These are phyloP conservation scores for Procambarus virginalis DNA, from an alignment of 1,140 invertebrate species.

Conservation along the genomic window DNA sequence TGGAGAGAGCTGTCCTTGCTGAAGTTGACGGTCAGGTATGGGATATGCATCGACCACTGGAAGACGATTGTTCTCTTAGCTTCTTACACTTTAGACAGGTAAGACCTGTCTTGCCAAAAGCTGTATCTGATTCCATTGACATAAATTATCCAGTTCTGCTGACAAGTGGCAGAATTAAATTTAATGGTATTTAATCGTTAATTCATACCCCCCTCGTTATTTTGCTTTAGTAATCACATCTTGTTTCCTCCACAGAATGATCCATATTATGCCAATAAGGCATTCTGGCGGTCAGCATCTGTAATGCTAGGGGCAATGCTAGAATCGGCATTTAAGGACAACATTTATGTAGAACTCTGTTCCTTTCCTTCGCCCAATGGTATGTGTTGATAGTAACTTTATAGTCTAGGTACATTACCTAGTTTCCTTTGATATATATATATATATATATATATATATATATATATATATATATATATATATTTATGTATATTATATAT, in stretches of 20 bases:
- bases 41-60: slow-evolving; percentile 94
- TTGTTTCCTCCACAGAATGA: slow-evolving; percentile 33
- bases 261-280: slow-evolving; percentile 80
- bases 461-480: too few relatives aligned
- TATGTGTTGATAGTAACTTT: slow-evolving; percentile 71
- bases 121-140: background rate
- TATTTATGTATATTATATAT: too few relatives aligned
- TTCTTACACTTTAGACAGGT: slow-evolving; percentile 83
- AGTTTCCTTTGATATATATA: too few relatives aligned
- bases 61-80: slow-evolving; percentile 84
- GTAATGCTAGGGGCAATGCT: slow-evolving; percentile 88
- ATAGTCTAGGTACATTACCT: too few relatives aligned
- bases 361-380: slow-evolving; percentile 88
- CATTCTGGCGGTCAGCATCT: slow-evolving; percentile 94
- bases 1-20: slow-evolving; percentile 84
- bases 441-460: too few relatives aligned
- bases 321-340: slow-evolving; percentile 85
- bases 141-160: too few relatives aligned
- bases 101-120: background rate
- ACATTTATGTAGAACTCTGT: slow-evolving; percentile 85
- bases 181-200: too few relatives aligned
- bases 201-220: too few relatives aligned
- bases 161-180: too few relatives aligned
- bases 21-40: slow-evolving; percentile 86
- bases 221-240: background rate